phyloP scores from a whole-genome alignment of 1,140 invertebrate species.

The Apolygus lucorum region DNA sequence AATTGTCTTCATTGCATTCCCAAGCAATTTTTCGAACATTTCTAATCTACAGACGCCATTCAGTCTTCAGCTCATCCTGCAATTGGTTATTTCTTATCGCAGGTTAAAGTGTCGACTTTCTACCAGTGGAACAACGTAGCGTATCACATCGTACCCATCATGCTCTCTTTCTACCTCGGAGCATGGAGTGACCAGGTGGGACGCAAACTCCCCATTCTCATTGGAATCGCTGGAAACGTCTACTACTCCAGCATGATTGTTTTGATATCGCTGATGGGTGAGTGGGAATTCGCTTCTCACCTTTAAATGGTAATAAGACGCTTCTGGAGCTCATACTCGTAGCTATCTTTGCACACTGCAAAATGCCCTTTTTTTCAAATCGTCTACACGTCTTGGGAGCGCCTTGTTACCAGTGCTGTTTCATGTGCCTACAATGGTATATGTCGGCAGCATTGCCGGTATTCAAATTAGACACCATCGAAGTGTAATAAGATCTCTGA shows the following conservation, averaged over 20 bases:
- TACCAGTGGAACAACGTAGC: slow-evolving; percentile 65
- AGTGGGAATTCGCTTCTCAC: neutral
- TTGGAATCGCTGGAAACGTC: slow-evolving; percentile 60
- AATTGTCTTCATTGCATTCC: too few relatives aligned
- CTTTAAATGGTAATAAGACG: neutral
- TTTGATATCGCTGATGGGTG: slow-evolving; percentile 51
- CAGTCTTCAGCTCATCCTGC: too few relatives aligned
- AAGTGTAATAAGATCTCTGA: too few relatives aligned
- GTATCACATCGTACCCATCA: slow-evolving; percentile 55
- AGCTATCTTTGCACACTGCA: too few relatives aligned
- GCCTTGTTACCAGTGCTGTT: too few relatives aligned
- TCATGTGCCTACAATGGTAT: too few relatives aligned
- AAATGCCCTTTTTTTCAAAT: neutral
- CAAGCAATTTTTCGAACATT: too few relatives aligned
- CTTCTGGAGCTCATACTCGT: neutral
- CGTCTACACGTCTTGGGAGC: neutral
- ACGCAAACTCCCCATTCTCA: slow-evolving; percentile 55
- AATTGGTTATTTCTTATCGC: too few relatives aligned
- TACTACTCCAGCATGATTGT: slow-evolving; percentile 62
- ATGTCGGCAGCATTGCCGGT: too few relatives aligned
- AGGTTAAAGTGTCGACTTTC: slow-evolving; percentile 60
- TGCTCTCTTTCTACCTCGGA: slow-evolving; percentile 64
- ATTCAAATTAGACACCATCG: too few relatives aligned
- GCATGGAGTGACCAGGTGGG: slow-evolving; percentile 64
- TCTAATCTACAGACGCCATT: too few relatives aligned